Conservation (phyloP, 2,888 invertebrate genomes). For the Anoplius nigerrimus region DNA sequence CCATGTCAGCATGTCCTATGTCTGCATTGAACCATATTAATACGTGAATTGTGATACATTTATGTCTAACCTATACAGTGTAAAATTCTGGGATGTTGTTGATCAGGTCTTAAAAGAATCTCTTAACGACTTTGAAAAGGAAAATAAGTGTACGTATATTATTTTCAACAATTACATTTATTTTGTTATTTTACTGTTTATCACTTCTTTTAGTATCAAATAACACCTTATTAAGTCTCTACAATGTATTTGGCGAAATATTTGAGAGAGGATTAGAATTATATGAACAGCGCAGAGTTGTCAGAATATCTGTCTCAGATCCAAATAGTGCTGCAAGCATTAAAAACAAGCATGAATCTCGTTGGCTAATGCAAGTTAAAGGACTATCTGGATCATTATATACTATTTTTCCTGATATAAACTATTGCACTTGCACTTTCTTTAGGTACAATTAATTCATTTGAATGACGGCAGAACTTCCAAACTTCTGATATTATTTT, state of each 20-base stretch:
- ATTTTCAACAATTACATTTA: background rate
- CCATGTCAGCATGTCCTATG: background rate
- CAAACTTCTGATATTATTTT: background rate
- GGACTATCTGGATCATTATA: slow-evolving; percentile 78
- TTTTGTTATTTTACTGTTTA: background rate
- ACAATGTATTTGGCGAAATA: slow-evolving; percentile 79
- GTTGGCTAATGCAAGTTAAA: slow-evolving; percentile 79
- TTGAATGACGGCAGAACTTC: background rate
- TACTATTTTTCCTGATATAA: slow-evolving; percentile 80
- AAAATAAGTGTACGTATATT: slow-evolving; percentile 59
- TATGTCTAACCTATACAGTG: slow-evolving; percentile 29
- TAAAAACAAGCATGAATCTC: slow-evolving; percentile 42
- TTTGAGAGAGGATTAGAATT: slow-evolving; percentile 80
- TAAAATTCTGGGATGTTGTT: slow-evolving; percentile 44
- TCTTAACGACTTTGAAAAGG: slow-evolving; percentile 55
- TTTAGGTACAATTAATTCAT: slow-evolving; percentile 74
- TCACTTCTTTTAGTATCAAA: slow-evolving; percentile 77
- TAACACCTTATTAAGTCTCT: slow-evolving; percentile 77
- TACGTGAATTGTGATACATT: background rate
- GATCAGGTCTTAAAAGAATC: slow-evolving; percentile 53
- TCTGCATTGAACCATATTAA: slow-evolving; percentile 29
- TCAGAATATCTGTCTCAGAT: slow-evolving; percentile 75
- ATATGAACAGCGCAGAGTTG: slow-evolving; percentile 78
- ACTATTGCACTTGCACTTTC: slow-evolving; percentile 82
- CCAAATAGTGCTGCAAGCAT: slow-evolving; percentile 25